phyloP scores from a whole-genome alignment of 2,888 invertebrate genomes.

The Cheilosia grossa region DNA sequence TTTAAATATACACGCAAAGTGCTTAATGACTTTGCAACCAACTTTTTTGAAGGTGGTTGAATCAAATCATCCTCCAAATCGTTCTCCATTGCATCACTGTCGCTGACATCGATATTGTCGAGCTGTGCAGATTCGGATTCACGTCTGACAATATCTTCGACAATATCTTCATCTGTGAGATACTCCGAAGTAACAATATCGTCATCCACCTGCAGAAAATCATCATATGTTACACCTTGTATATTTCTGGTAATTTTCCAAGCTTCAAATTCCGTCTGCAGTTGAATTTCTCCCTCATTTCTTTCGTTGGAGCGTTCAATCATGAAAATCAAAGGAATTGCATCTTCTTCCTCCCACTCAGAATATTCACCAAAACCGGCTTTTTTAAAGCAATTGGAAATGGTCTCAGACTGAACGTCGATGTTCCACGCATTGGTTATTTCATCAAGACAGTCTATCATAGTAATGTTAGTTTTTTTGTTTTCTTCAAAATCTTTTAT shows the following conservation, averaged over 20 bases:
- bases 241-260: constrained; percentile 16
- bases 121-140: constrained; percentile 11
- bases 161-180: neutral
- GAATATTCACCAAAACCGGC: constrained; percentile 11
- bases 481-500: constrained; percentile 14
- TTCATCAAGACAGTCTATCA: no score
- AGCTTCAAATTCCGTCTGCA: constrained; percentile 11
- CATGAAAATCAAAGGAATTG: constrained; percentile 1
- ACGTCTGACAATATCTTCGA: neutral
- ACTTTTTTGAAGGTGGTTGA: no score
- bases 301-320: neutral
- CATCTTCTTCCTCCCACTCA: constrained; percentile 12
- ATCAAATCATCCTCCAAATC: no score
- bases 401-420: constrained; percentile 11
- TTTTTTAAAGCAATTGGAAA: constrained; percentile 4
- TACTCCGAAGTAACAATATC: neutral
- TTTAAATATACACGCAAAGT: no score
- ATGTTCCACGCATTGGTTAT: constrained; percentile 3
- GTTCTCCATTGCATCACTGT: no score
- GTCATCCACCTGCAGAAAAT: constrained; percentile 16
- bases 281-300: constrained; percentile 11
- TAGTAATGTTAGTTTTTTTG: constrained; percentile 1
- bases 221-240: constrained; percentile 14
- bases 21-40: no score
- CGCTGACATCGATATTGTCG: neutral